Conservation (phyloP, 2,888 invertebrate genomes). For the Nyleta sp. region DNA sequence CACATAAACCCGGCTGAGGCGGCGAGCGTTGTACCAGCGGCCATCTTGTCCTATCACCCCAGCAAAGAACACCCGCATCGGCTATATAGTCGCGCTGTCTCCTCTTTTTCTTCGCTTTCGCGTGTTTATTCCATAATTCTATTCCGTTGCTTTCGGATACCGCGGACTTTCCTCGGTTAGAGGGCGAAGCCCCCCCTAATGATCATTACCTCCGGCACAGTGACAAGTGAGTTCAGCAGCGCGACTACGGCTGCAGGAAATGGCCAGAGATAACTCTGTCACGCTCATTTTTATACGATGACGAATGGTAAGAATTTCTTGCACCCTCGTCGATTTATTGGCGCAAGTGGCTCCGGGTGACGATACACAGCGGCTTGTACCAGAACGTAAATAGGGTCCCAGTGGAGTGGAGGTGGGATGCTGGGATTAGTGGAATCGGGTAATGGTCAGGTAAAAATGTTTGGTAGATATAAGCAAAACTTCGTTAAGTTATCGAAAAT, state of each 20-base stretch:
- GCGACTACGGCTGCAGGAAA: conserved; percentile 78
- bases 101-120: conserved; percentile 55
- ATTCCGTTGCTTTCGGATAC: conserved; percentile 64
- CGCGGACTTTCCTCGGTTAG: conserved; percentile 57
- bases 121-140: conserved; percentile 65
- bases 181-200: conserved; percentile 71
- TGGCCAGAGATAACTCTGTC: conserved; percentile 78
- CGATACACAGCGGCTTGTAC: too few relatives aligned
- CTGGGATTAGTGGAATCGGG: too few relatives aligned
- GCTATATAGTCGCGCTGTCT: conserved; percentile 54
- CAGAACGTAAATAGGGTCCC: too few relatives aligned
- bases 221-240: conserved; percentile 78
- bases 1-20: conserved; percentile 79
- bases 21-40: conserved; percentile 75
- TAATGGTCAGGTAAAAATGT: too few relatives aligned
- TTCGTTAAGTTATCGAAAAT: too few relatives aligned
- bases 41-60: conserved; percentile 79
- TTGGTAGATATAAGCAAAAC: too few relatives aligned
- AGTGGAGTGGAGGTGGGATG: too few relatives aligned
- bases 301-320: conserved; percentile 70
- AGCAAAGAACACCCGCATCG: conserved; percentile 60
- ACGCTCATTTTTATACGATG: conserved; percentile 71
- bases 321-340: conserved; percentile 18
- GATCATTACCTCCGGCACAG: conserved; percentile 81
- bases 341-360: background rate